phyloP scores from a whole-genome alignment of 2,888 invertebrate genomes.

The Vesta saturnalis region DNA sequence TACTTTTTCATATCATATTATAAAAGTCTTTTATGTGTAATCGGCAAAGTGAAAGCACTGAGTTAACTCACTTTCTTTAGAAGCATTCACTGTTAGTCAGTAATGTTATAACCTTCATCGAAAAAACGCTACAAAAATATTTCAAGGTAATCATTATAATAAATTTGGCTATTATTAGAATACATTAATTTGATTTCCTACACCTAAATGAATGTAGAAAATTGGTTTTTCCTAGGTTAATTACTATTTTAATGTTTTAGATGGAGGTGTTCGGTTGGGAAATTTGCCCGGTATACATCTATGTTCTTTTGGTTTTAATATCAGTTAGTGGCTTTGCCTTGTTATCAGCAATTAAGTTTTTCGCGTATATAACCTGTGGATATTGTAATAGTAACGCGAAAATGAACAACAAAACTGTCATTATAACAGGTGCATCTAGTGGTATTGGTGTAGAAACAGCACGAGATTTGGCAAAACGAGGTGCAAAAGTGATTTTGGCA shows the following conservation, averaged over 20 bases:
- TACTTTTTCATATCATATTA: not conserved
- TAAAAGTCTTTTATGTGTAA: not conserved
- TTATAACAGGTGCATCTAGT: slow-evolving; percentile 85
- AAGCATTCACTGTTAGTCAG: slow-evolving; percentile 1
- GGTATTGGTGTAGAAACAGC: slow-evolving; percentile 63
- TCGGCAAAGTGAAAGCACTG: slow-evolving; percentile 14
- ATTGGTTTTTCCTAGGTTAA: not conserved
- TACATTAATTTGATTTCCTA: not conserved
- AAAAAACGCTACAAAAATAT: not conserved
- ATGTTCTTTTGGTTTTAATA: slow-evolving; percentile 51
- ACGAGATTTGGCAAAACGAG: slow-evolving; percentile 60
- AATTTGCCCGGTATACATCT: slow-evolving; percentile 52
- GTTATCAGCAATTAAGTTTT: slow-evolving; percentile 63
- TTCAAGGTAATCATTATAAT: slow-evolving; percentile 8
- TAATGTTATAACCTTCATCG: not conserved
- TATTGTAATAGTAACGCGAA: slow-evolving; percentile 58
- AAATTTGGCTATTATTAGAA: not conserved
- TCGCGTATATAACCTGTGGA: slow-evolving; percentile 67
- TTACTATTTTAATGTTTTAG: slow-evolving; percentile 12
- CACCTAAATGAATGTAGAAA: not conserved
- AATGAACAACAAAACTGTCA: slow-evolving; percentile 88
- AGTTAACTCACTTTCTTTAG: not conserved
- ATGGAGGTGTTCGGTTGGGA: slow-evolving; percentile 56
- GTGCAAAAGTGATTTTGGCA: slow-evolving; percentile 66
- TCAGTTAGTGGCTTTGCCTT: slow-evolving; percentile 61